Evolutionary conservation across 2,888 invertebrate species (phyloP), one percentile per base, ranked within the genome.

Genomic region (Brenthis daphne): DNA sequence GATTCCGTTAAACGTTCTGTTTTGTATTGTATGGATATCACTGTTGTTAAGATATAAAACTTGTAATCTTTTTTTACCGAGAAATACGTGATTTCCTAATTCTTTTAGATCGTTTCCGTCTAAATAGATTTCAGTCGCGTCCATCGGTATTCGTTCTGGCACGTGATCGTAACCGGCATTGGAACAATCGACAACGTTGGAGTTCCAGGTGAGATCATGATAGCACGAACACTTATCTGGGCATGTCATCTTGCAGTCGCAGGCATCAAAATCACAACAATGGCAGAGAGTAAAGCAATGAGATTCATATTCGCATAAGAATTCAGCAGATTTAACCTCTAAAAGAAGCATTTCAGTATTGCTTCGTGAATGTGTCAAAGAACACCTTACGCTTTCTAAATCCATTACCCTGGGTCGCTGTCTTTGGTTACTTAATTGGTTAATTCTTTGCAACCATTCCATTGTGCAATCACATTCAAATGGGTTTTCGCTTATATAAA

Each of bases 201-300:
- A 95, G 78, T 95, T 94, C 96, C 97, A 97, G 78, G 96, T 95
- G 87, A 96, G 95, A 92, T 97, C 97, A 92, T 97, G 96, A 93
- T 95, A 97, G 86, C 97, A 98, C 76, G 95, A 95, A 88, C 97
- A 98, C 85, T 95, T 96, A 85, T 95, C 94, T 75, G 97, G 97
- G 86, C 97, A 98, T 78, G 96, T 96, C 96, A 97, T 97, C 94
- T 97, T 96, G 89, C 97, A 97, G 91, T 98, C 97, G 90, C 97
- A 98, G 74, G 96, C 96, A 87, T 97, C 97, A 93, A 96, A 97
- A 85, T 97, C 97, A 91, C 97, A 98, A 90, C 97, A 98, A 88
- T 97, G 96, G 87, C 98, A 97, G 73, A 96, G 89, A 67, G 96
- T 95, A 88, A 97, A 97, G 91, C 97, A 97, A 86, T 97, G 96